Evolutionary conservation across 1,140 invertebrate genomes (phyloP), one percentile per base, ranked within the genome.

Genomic region (Drosophila prosaltans): DNA sequence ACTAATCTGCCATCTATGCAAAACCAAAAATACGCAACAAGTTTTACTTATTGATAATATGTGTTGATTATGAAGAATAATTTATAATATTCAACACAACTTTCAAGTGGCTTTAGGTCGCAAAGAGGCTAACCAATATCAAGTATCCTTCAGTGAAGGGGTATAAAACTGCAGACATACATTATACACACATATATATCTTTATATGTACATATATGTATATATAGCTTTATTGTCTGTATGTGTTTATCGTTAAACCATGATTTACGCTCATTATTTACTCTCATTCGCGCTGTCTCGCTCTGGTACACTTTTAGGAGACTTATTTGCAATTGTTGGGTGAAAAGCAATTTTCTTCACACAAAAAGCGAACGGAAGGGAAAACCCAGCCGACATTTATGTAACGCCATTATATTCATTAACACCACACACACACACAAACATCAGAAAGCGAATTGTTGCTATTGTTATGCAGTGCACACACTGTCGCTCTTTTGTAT

Each of bases 261-360:
- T 89, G 84, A 89, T 89, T 89, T 89, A 89, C 84, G 68, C 78
- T 84, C 84, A 89, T 89, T 89, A 89, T 89, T 89, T 89, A 85
- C 71, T 54, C 36, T 58, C 67, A 16, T 45, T 9, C 45, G 45
- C 45, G 16, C 45, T 51, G 9, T 51, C 45, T 51, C 9, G 7
- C 41, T 43, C n/a, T 16, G 45, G 45, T 51, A 26, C 45, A 21
- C 45, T 51, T 51, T 51, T 51, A 36, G 28, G 43, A 16, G 62
- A 61, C 26, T 54, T 61, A 64, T 78, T 74, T 74, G 69, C 67
- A 36, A 74, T 78, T 75, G 74, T 62, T 58, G 55, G 67, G 63
- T 72, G 65, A 66, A 80, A 61, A 69, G 76, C 73, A 73, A 73
- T 80, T 79, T 76, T 86, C 65, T 39, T 36, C 80, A 80, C 83